Conservation (phyloP, 2,888 invertebrate genomes). For the Sarcophaga rosellei region DNA sequence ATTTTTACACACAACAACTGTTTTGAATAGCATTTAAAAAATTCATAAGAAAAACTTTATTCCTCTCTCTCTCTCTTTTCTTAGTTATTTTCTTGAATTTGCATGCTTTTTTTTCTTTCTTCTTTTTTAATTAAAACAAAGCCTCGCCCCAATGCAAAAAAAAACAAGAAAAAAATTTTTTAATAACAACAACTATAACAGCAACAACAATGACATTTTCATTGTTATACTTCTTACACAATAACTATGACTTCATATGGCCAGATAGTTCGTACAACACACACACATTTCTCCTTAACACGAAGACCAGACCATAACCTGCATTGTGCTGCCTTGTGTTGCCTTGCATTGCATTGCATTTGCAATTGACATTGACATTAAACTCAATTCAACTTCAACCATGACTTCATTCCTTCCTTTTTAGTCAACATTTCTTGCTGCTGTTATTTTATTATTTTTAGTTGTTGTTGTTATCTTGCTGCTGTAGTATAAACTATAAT, state of each 20-base stretch:
- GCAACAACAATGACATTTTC: slow-evolving; percentile 9
- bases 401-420: slow-evolving; percentile 68
- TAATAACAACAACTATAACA: neutral
- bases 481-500: slow-evolving; percentile 31
- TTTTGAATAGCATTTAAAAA: slow-evolving; percentile 33
- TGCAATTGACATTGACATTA: slow-evolving; percentile 70
- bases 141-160: slow-evolving; percentile 51
- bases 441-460: slow-evolving; percentile 58
- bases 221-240: slow-evolving; percentile 22
- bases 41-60: slow-evolving; percentile 52
- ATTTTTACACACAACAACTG: neutral
- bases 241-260: slow-evolving; percentile 66
- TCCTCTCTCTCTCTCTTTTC: neutral
- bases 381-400: slow-evolving; percentile 70
- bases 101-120: too few species aligned
- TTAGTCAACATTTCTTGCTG: slow-evolving; percentile 65
- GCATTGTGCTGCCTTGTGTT: slow-evolving; percentile 56
- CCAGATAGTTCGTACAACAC: slow-evolving; percentile 9
- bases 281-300: slow-evolving; percentile 36
- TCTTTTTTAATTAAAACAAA: slow-evolving; percentile 63
- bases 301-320: slow-evolving; percentile 43
- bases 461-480: neutral
- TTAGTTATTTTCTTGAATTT: too few species aligned
- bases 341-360: slow-evolving; percentile 57
- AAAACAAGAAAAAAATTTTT: slow-evolving; percentile 11